phyloP scores from a whole-genome alignment of 2,888 invertebrate species.

The Nasonovia ribisnigri region DNA sequence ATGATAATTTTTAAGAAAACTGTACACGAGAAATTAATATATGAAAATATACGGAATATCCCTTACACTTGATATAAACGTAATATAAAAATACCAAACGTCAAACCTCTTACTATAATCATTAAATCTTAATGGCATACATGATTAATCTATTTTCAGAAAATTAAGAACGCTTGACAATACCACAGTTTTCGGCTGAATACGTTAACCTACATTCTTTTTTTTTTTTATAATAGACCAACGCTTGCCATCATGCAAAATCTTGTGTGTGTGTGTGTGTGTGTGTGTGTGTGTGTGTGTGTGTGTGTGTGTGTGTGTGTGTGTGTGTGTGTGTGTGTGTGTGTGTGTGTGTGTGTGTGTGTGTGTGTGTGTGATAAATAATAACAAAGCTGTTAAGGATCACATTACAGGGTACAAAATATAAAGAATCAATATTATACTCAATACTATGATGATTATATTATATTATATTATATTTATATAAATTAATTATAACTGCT shows the following conservation, averaged over 20 bases:
- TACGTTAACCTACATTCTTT: neutral
- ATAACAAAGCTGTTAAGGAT: no score
- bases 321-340: neutral
- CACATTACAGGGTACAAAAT: no score
- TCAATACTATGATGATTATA: no score
- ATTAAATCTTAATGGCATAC: neutral
- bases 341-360: neutral
- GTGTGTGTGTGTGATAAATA: no score
- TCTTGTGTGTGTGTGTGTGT: neutral
- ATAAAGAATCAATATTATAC: no score
- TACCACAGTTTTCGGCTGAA: neutral
- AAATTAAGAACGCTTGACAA: conserved; percentile 15
- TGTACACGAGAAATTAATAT: neutral
- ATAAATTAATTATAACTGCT: neutral
- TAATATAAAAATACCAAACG: conserved; percentile 8
- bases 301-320: no score
- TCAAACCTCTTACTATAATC: conserved; percentile 2
- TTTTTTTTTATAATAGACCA: neutral
- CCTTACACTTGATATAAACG: neutral
- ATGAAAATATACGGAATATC: neutral
- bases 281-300: neutral
- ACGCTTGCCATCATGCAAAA: neutral
- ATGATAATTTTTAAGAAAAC: neutral
- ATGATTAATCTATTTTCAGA: conserved; percentile 16
- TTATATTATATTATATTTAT: neutral